phyloP scores from a whole-genome alignment of 2,888 invertebrate species.

The Brachylomia viminalis region DNA sequence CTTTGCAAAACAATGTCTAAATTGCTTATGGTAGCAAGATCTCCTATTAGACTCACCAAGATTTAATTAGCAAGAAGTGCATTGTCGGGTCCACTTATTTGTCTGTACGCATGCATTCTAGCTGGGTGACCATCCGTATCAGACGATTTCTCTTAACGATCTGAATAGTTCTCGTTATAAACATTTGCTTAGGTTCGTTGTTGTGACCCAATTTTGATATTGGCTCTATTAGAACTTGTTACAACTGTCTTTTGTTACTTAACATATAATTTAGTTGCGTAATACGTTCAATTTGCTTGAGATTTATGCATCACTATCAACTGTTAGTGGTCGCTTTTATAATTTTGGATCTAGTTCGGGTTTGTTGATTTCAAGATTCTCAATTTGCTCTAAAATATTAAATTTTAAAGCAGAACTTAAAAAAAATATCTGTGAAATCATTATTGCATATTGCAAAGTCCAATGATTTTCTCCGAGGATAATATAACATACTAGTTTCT shows the following conservation, averaged over 20 bases:
- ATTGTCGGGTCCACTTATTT: constrained; percentile 66
- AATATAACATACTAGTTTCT: constrained; percentile 5
- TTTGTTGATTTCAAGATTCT: not conserved
- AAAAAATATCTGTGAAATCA: not conserved
- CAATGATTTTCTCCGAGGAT: not conserved
- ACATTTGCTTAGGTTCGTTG: constrained; percentile 62
- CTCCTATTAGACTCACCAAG: constrained; percentile 3
- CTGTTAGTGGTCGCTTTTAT: constrained; percentile 1
- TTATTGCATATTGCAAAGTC: not conserved
- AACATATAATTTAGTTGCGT: constrained; percentile 42
- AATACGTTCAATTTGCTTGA: constrained; percentile 33
- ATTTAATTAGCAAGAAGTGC: constrained; percentile 51
- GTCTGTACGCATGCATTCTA: constrained; percentile 77
- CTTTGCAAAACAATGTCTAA: not conserved
- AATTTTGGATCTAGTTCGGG: not conserved
- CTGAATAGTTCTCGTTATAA: constrained; percentile 67
- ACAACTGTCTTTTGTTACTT: constrained; percentile 53
- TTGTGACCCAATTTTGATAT: constrained; percentile 71
- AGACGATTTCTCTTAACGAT: constrained; percentile 78
- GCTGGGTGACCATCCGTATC: constrained; percentile 79
- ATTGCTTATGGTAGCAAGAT: not conserved
- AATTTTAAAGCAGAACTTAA: not conserved
- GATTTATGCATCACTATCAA: constrained; percentile 9
- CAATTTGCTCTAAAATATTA: not conserved
- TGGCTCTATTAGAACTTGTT: constrained; percentile 60